Conservation (phyloP, 2,888 invertebrate species). For the Lochmaea capreae region DNA sequence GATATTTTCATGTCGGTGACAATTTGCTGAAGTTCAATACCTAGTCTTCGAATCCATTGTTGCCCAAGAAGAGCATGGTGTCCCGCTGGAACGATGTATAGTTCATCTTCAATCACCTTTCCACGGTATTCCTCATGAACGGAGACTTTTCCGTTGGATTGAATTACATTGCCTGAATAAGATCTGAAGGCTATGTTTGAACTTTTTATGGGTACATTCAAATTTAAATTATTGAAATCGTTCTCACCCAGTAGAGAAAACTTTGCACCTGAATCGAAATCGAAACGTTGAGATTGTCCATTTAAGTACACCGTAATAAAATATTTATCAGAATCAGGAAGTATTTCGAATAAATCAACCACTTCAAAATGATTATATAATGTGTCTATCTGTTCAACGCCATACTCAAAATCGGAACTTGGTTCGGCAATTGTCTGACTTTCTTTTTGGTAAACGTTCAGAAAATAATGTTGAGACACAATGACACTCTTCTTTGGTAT, state of each 20-base stretch:
- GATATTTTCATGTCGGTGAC: not conserved
- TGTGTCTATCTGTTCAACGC: not conserved
- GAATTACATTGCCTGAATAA: conserved; percentile 9
- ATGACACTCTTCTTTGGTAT: no score
- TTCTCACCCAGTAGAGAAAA: no score
- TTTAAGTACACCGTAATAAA: not conserved
- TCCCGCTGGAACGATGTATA: conserved; percentile 11
- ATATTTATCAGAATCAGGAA: conserved; percentile 7
- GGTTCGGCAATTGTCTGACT: no score
- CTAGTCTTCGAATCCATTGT: conserved; percentile 17
- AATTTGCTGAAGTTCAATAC: conserved; percentile 4
- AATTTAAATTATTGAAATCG: conserved; percentile 4
- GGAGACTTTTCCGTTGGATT: conserved; percentile 2
- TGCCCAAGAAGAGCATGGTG: conserved; percentile 8
- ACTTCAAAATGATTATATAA: conserved; percentile 1
- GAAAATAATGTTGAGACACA: no score
- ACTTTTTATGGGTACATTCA: conserved; percentile 12
- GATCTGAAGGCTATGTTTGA: conserved; percentile 8
- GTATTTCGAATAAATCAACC: conserved; percentile 8
- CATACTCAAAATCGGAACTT: no score
- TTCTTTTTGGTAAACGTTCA: no score
- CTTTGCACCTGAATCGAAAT: not conserved
- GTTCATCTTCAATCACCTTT: conserved; percentile 3
- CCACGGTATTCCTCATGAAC: not conserved
- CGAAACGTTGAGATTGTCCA: conserved; percentile 4